These are phyloP conservation scores for Diaphora mendica DNA, from an alignment of 2,888 invertebrate genomes.

Conservation along the genomic window DNA sequence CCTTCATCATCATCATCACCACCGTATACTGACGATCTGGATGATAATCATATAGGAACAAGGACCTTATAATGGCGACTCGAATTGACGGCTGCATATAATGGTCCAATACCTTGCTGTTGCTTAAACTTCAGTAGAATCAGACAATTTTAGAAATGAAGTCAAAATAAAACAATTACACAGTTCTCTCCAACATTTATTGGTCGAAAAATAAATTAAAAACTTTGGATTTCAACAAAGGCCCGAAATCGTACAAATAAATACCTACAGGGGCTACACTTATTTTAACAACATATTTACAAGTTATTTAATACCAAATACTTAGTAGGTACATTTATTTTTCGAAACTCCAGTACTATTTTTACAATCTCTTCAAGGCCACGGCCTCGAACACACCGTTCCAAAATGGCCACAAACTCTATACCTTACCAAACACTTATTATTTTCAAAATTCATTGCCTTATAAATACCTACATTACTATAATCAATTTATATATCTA, in stretches of 20 bases:
- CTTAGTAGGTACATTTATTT: slow-evolving; percentile 75
- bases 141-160: not conserved
- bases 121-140: not conserved
- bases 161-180: slow-evolving; percentile 59
- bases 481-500: slow-evolving; percentile 41
- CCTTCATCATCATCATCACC: not conserved
- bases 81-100: not conserved
- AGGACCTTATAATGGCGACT: not conserved
- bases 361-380: slow-evolving; percentile 44
- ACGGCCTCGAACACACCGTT: slow-evolving; percentile 16
- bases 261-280: slow-evolving; percentile 83
- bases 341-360: slow-evolving; percentile 47
- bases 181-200: slow-evolving; percentile 86
- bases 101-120: not conserved
- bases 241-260: slow-evolving; percentile 85
- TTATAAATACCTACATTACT: slow-evolving; percentile 40
- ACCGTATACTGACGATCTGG: not conserved
- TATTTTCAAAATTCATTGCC: slow-evolving; percentile 38
- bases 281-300: slow-evolving; percentile 83
- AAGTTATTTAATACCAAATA: slow-evolving; percentile 61
- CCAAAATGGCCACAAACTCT: slow-evolving; percentile 15
- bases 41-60: not conserved
- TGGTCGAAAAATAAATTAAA: slow-evolving; percentile 87
- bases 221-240: slow-evolving; percentile 86
- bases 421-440: slow-evolving; percentile 22